These are phyloP conservation scores for Leptodactylus fallax DNA, from an alignment of 2,797 vertebrate species.

Conservation along the genomic window DNA sequence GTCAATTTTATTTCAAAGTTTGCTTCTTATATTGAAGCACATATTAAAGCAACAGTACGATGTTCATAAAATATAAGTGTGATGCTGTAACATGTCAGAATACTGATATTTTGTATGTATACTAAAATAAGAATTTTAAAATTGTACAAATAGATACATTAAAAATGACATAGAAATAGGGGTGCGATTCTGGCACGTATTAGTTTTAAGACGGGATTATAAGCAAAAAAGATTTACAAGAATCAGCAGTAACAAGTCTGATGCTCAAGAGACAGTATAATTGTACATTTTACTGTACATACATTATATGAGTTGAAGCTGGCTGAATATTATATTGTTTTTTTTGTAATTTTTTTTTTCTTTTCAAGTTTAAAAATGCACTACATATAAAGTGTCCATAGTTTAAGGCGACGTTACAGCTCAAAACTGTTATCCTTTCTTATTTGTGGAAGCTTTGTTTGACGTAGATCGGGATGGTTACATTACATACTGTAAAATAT, in stretches of 20 bases:
- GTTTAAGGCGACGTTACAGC: constrained; percentile 99
- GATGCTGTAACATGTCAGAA: constrained; percentile 98
- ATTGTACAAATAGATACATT: constrained; percentile 99
- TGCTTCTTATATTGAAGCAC: constrained; percentile 99
- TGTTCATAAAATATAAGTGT: constrained; percentile 99
- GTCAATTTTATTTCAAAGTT: constrained; percentile 97
- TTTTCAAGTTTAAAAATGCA: constrained; percentile 96
- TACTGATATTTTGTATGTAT: constrained; percentile 99
- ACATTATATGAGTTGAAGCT: constrained; percentile 91
- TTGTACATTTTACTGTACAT: constrained; percentile 95
- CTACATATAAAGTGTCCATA: constrained; percentile 94
- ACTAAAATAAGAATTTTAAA: constrained; percentile 99
- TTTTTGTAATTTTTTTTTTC: constrained; percentile 61
- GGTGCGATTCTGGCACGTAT: constrained; percentile 88
- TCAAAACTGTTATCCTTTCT: constrained; percentile 89
- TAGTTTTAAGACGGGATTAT: constrained; percentile 90
- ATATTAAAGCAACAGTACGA: constrained; percentile 99
- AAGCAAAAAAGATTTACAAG: constrained; percentile 90
- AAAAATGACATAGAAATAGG: constrained; percentile 99
- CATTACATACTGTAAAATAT: constrained; percentile 71
- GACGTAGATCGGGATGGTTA: constrained; percentile 77
- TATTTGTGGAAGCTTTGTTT: constrained; percentile 84
- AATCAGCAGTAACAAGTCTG: constrained; percentile 87
- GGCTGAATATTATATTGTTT: constrained; percentile 88
- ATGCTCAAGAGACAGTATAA: constrained; percentile 89